Evolutionary conservation across 2,113 vertebrate genomes (phyloP).

Genomic region (Myodes glareolus): DNA sequence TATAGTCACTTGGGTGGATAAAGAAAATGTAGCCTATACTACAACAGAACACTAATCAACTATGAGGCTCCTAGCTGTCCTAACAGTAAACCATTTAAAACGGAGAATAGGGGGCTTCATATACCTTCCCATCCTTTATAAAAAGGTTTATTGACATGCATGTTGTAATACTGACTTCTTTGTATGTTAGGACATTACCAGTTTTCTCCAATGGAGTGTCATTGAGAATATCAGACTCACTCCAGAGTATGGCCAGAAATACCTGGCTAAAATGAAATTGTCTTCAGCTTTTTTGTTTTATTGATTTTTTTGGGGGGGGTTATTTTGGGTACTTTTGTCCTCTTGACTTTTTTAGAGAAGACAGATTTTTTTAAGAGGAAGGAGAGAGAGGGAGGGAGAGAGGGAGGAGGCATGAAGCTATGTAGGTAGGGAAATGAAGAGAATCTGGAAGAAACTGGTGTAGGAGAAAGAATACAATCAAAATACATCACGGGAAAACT

Average conservation of each 20-base stretch:
- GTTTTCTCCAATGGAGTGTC: neutral
- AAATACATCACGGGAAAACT: neutral
- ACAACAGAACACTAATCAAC: neutral
- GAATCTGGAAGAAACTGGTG: neutral
- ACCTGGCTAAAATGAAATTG: neutral
- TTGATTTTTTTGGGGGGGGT: neutral
- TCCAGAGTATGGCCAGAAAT: neutral
- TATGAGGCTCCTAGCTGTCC: neutral
- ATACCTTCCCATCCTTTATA: neutral
- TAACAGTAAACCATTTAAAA: neutral
- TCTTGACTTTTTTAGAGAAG: neutral
- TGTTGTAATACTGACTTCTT: neutral
- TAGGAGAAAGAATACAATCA: neutral
- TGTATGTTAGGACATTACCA: neutral
- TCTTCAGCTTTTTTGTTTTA: neutral
- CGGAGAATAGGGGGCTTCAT: neutral
- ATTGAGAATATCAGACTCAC: neutral
- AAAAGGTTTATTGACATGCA: no score
- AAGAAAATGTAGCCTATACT: neutral
- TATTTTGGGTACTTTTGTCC: neutral
- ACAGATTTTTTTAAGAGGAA: neutral
- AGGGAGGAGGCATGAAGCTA: neutral
- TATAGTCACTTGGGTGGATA: neutral
- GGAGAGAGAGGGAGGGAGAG: neutral
- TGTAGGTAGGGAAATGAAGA: neutral